phyloP scores from a whole-genome alignment of 2,797 vertebrate genomes.

The Prionace glauca region DNA sequence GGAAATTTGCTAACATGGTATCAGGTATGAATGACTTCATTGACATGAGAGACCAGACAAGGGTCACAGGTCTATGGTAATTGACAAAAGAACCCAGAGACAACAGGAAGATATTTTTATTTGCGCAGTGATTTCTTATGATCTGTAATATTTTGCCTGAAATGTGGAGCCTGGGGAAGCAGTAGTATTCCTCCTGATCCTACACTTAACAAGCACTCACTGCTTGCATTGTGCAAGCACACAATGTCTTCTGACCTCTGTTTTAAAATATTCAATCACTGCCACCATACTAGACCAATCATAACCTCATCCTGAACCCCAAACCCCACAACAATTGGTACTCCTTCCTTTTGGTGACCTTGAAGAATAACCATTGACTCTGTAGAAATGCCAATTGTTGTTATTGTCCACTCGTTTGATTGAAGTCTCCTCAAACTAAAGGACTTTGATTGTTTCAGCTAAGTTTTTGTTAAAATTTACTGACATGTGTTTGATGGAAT shows the following conservation, averaged over 20 bases:
- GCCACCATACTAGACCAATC: too few relatives aligned
- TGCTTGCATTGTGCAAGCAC: too few relatives aligned
- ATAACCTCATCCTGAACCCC: neutral
- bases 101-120: too few relatives aligned
- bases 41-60: too few relatives aligned
- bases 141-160: neutral
- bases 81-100: too few relatives aligned
- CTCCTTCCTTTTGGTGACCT: neutral
- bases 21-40: too few relatives aligned
- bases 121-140: too few relatives aligned
- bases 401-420: neutral
- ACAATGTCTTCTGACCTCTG: neutral
- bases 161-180: neutral
- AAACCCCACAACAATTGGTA: neutral
- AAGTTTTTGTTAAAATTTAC: neutral
- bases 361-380: neutral
- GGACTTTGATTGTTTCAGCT: too few relatives aligned
- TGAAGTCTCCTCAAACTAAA: too few relatives aligned
- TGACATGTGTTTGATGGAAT: neutral
- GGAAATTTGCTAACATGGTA: too few relatives aligned
- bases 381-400: neutral
- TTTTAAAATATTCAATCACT: too few relatives aligned
- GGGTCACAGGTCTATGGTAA: too few relatives aligned
- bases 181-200: neutral
- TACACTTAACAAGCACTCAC: neutral